A percentile compares a stretch with the other conserved stretches of the same genome.
phyloP scores from a whole-genome alignment of 2,888 invertebrate species.

The Orthosia gracilis region DNA sequence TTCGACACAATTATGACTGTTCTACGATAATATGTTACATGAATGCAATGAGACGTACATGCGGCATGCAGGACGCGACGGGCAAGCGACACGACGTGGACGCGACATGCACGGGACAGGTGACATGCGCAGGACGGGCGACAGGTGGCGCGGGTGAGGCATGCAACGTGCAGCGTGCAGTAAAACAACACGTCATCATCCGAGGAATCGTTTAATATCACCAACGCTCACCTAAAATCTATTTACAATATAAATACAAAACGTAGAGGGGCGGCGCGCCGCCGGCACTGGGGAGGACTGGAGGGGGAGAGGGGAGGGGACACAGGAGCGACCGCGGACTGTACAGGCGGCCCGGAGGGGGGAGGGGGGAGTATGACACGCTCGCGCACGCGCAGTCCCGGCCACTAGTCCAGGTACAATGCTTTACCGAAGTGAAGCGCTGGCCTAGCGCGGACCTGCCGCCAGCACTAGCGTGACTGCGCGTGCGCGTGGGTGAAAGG shows the following conservation, averaged over 20 bases:
- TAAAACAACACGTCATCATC: conserved; percentile 80
- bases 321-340: conserved; percentile 75
- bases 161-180: conserved; percentile 74
- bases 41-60: not conserved
- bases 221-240: conserved; percentile 87
- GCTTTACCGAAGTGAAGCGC: conserved; percentile 4
- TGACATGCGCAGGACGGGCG: too few species aligned
- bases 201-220: conserved; percentile 86
- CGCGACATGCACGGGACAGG: too few species aligned
- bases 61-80: conserved; percentile 1
- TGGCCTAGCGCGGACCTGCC: conserved; percentile 33
- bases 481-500: conserved; percentile 41
- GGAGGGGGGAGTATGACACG: not conserved
- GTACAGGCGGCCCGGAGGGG: conserved; percentile 76
- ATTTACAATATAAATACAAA: conserved; percentile 90
- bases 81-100: too few species aligned
- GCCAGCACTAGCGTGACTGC: not conserved
- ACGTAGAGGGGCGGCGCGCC: conserved; percentile 61
- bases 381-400: conserved; percentile 10
- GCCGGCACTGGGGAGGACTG: conserved; percentile 60
- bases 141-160: conserved; percentile 29
- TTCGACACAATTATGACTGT: not conserved
- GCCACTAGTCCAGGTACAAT: conserved; percentile 16
- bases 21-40: not conserved
- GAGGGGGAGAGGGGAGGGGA: conserved; percentile 19